These are phyloP conservation scores for Platichthys stellatus DNA, from an alignment of 2,113 vertebrate species.

Conservation along the genomic window DNA sequence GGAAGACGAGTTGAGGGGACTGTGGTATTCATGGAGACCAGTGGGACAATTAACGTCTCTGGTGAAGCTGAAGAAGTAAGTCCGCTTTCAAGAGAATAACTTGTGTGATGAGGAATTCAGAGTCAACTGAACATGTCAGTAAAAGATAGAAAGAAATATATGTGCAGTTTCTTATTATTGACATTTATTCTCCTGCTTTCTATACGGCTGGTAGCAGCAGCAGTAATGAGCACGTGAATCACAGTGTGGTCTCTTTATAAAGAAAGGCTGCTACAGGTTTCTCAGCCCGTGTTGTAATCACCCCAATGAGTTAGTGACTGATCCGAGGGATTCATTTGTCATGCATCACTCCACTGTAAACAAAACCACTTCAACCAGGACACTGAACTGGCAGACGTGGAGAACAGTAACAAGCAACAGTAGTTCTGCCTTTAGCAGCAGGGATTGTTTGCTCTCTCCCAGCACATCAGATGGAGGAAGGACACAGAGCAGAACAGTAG, in stretches of 20 bases:
- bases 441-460: constrained; percentile 7
- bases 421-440: constrained; percentile 21
- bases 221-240: constrained; percentile 14
- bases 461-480: neutral
- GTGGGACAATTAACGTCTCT: neutral
- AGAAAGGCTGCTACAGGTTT: constrained; percentile 35
- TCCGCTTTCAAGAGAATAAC: neutral
- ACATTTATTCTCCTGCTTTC: neutral
- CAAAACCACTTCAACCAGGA: constrained; percentile 53
- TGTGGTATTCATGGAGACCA: neutral
- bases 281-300: constrained; percentile 25
- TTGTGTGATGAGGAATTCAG: neutral
- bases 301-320: constrained; percentile 23
- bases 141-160: neutral
- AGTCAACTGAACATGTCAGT: constrained; percentile 7
- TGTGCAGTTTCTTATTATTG: neutral
- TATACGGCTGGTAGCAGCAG: neutral
- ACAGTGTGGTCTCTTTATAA: constrained; percentile 28
- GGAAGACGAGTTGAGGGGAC: neutral
- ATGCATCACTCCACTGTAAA: constrained; percentile 59
- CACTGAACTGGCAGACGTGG: constrained; percentile 42
- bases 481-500: neutral
- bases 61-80: neutral
- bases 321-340: constrained; percentile 57
- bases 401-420: constrained; percentile 53